Conservation (phyloP, 2,113 vertebrate species). For the Anseranas semipalmata region DNA sequence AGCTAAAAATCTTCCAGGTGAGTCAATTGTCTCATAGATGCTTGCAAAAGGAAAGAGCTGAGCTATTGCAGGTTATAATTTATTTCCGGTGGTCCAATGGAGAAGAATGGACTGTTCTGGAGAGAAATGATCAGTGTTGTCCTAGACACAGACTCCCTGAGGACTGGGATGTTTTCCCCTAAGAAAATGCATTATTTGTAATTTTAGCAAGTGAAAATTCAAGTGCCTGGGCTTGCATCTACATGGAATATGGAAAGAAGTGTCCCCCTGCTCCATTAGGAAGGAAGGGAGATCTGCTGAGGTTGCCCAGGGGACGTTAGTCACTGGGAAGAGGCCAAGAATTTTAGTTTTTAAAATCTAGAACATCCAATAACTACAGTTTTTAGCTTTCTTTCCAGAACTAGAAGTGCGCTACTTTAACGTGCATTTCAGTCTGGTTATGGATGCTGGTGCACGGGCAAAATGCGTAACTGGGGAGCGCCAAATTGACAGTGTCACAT, state of each 20-base stretch:
- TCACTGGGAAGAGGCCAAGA: not conserved
- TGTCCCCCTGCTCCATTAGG: not conserved
- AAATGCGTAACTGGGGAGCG: not conserved
- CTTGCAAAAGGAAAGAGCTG: not conserved
- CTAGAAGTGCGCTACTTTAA: not conserved
- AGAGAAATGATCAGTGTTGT: not conserved
- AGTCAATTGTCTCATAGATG: fast-evolving
- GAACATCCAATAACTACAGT: not conserved
- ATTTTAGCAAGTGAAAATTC: not conserved
- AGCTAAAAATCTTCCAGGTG: not conserved
- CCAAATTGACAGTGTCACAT: not conserved
- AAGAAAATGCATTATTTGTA: not conserved
- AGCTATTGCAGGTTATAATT: not conserved
- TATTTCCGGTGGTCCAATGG: not conserved
- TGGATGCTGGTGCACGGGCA: not conserved
- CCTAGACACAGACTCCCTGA: not conserved
- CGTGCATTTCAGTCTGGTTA: not conserved
- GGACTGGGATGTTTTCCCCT: not conserved
- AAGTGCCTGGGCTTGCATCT: not conserved
- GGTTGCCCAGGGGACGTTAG: fast-evolving
- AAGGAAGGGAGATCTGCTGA: not conserved
- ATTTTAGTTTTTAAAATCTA: not conserved
- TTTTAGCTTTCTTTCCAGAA: not conserved
- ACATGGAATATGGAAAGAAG: not conserved
- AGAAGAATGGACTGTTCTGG: not conserved